These are phyloP conservation scores for Plectropomus leopardus DNA, from an alignment of 2,113 vertebrate species.

Conservation along the genomic window DNA sequence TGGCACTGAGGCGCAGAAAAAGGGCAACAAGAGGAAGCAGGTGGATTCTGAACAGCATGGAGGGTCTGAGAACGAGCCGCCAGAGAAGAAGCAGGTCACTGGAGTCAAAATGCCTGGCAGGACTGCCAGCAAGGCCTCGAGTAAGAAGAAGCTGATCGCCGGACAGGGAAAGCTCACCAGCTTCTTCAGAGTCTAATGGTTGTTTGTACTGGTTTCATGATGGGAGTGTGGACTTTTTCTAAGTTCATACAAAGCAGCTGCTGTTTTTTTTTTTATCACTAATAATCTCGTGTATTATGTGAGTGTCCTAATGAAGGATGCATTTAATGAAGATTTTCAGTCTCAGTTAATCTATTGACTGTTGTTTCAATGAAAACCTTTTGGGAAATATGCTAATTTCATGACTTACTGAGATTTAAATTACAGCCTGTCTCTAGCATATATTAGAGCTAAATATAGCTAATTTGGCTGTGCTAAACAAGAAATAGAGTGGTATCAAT, in stretches of 20 bases:
- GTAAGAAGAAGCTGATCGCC: constrained; percentile 88
- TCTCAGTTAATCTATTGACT: not conserved
- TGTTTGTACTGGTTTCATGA: not conserved
- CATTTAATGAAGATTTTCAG: not conserved
- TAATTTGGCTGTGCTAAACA: too few relatives aligned
- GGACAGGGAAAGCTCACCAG: constrained; percentile 92
- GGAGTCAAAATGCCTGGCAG: constrained; percentile 73
- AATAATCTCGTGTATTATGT: not conserved
- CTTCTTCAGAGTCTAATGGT: constrained; percentile 89
- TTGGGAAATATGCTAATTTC: not conserved
- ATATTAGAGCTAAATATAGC: too few relatives aligned
- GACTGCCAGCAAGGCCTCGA: constrained; percentile 70
- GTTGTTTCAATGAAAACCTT: not conserved
- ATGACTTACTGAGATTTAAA: too few relatives aligned
- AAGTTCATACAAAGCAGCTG: not conserved
- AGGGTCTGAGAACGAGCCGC: constrained; percentile 84
- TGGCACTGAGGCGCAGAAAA: constrained; percentile 77
- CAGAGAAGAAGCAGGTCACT: constrained; percentile 82
- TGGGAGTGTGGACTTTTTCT: not conserved
- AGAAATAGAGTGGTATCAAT: not conserved
- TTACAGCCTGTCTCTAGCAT: too few relatives aligned
- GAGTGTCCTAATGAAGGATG: not conserved
- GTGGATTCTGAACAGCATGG: constrained; percentile 82
- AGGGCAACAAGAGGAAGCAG: constrained; percentile 89
- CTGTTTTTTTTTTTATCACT: not conserved